These are phyloP conservation scores for Chiridota heheva DNA, from an alignment of 35 echinoderm and acorn worm species.

Conservation along the genomic window DNA sequence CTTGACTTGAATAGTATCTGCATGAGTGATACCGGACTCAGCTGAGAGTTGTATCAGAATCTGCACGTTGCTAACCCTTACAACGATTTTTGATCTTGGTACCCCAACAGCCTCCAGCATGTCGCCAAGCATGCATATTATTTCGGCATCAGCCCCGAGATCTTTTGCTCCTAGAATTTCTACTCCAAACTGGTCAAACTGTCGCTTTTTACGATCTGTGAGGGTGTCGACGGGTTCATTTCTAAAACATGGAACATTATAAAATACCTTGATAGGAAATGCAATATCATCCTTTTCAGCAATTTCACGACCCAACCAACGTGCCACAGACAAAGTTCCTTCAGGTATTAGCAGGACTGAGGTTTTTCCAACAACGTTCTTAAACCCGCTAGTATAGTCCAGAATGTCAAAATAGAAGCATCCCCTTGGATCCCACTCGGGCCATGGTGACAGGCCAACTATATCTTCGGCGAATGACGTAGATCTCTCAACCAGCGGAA, in stretches of 20 bases:
- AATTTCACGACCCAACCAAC: constrained; percentile 9
- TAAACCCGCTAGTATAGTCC: too few relatives aligned
- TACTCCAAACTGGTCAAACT: background rate
- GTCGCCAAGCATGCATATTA: constrained; percentile 2
- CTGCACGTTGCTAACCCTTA: background rate
- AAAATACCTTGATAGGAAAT: background rate
- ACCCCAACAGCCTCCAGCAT: constrained; percentile 2
- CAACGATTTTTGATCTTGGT: background rate
- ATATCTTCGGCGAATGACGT: too few relatives aligned
- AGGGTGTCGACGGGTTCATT: background rate
- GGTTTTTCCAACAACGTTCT: too few relatives aligned
- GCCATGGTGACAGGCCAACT: too few relatives aligned
- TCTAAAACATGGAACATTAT: constrained; percentile 5
- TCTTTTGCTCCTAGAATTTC: constrained; percentile 1
- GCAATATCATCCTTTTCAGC: background rate
- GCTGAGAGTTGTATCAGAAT: too few relatives aligned
- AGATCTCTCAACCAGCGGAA: background rate
- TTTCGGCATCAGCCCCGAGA: background rate
- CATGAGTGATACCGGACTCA: too few relatives aligned
- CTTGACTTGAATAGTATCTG: background rate
- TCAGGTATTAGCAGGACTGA: too few relatives aligned
- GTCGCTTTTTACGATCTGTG: background rate
- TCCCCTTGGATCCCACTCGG: too few relatives aligned
- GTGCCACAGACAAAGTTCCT: constrained; percentile 5
- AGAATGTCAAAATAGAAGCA: too few relatives aligned